These are phyloP conservation scores for Smittia aterrima DNA, from an alignment of 2,888 invertebrate species.

Conservation along the genomic window DNA sequence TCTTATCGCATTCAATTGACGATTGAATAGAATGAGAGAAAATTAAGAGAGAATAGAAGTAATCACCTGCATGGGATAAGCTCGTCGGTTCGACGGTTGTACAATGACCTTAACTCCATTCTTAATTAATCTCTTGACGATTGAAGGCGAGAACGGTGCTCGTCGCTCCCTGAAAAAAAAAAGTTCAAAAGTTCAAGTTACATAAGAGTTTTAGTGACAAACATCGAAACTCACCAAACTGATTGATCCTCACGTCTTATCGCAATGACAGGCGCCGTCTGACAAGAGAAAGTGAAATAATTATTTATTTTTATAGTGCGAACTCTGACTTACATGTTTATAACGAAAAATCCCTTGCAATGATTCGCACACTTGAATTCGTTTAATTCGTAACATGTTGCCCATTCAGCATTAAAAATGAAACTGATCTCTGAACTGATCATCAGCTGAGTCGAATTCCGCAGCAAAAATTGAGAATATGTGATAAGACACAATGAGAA, in stretches of 20 bases:
- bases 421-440: constrained; percentile 8
- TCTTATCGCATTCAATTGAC: constrained; percentile 17
- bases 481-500: constrained; percentile 3
- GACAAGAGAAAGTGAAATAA: constrained; percentile 4
- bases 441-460: neutral
- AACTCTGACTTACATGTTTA: constrained; percentile 8
- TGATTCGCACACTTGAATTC: constrained; percentile 6
- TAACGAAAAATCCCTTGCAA: neutral
- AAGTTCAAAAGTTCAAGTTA: neutral
- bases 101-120: constrained; percentile 93
- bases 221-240: constrained; percentile 42
- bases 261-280: constrained; percentile 62
- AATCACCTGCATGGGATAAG: constrained; percentile 90
- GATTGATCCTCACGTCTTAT: constrained; percentile 90
- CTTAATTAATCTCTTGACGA: constrained; percentile 83
- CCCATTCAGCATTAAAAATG: constrained; percentile 26
- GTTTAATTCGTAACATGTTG: constrained; percentile 32
- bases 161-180: constrained; percentile 79
- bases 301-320: neutral
- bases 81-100: constrained; percentile 95
- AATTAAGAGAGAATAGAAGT: neutral
- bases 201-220: neutral
- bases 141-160: constrained; percentile 89
- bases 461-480: neutral
- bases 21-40: neutral